Evolutionary conservation across 1,140 invertebrate species (phyloP), one percentile per base, ranked within the genome.

Genomic region (Pogonomyrmex californicus): DNA sequence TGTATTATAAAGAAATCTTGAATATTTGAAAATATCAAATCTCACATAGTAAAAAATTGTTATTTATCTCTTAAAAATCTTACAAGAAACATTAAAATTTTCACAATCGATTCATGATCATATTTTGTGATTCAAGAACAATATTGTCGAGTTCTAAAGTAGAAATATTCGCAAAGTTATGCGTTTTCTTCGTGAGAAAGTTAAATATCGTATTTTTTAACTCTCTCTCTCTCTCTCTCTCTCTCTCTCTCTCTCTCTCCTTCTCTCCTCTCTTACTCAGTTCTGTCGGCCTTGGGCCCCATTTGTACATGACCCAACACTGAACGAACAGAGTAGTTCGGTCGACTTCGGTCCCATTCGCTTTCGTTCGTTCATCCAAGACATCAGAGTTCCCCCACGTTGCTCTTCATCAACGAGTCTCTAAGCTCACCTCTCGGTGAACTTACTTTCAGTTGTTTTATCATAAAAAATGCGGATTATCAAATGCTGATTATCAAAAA

Each of bases 301-400:
- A 62, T 88, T 86, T 51, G 44, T 63, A 60, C 51, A 23, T 54
- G 47, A 49, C 49, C 73, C 87, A 73, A 44, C 62, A 66, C 76
- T 90, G 81, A 83, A 83, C 17, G 62, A 51, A 58, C 70, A 49
- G 44, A 71, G 36, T 9, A 71, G 56, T 56, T 90, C 89, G 89
- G 88, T 51, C 56, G 70, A 87, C 38, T 85, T 70, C 86, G 88
- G 70, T 90, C 56, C 81, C 62, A 71, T 81, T 90, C 89, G 89
- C 78, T 88, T 90, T 78, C 65, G 33, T 90, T 90, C 86, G 89
- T 89, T 89, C 85, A 60, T 87, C 33, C n/a, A 41, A 73, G 78
- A 71, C 71, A 58, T 49, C 10, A 41, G 9, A 87, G 54, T 14
- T 79, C 58, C 49, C 85, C 36, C 44, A 10, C 78, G 33, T 87